phyloP scores from a whole-genome alignment of 1,140 invertebrate species.

The Phymorhynchus buccinoides region DNA sequence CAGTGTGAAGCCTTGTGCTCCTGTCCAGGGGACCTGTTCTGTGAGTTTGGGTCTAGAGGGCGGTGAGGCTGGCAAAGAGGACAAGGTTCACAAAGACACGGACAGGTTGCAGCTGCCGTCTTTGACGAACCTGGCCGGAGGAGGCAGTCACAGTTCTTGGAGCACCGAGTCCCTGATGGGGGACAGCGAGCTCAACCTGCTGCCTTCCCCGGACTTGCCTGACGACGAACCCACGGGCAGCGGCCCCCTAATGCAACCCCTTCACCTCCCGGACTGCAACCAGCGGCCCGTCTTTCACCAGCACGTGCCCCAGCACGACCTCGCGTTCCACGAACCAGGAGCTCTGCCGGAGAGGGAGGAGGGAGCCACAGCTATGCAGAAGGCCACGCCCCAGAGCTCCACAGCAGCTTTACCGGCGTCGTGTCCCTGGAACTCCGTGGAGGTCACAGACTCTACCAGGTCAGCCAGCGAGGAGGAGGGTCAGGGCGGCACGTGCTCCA shows the following conservation, averaged over 20 bases:
- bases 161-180: conserved; percentile 34
- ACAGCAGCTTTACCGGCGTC: neutral
- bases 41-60: neutral
- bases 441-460: neutral
- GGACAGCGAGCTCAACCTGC: conserved; percentile 21
- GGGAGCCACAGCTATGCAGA: conserved; percentile 31
- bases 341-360: neutral
- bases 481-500: neutral
- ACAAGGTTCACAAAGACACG: neutral
- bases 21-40: neutral
- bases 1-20: conserved; percentile 58
- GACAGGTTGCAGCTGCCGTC: conserved; percentile 21
- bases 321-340: neutral
- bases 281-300: conserved; percentile 40
- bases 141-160: conserved; percentile 29
- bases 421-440: neutral
- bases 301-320: conserved; percentile 36
- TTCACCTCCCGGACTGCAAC: conserved; percentile 35
- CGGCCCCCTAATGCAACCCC: neutral
- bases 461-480: neutral
- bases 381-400: neutral
- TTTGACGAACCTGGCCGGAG: no score
- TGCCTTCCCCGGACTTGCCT: conserved; percentile 20
- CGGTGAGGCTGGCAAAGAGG: neutral
- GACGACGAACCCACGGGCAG: neutral